phyloP scores from a whole-genome alignment of 1,140 invertebrate species.

The Drosophila eugracilis region DNA sequence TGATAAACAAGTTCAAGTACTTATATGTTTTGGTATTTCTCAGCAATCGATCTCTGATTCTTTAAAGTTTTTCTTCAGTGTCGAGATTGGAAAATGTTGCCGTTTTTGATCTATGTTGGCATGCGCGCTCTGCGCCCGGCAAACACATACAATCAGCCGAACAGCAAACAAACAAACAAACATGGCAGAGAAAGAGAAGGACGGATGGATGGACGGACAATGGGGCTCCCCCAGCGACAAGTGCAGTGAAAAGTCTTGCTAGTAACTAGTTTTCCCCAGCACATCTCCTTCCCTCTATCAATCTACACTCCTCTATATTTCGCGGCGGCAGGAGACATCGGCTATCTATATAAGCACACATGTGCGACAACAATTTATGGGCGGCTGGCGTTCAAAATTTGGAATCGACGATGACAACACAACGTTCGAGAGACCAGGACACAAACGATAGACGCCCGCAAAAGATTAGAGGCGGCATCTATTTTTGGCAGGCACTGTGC shows the following conservation, averaged over 20 bases:
- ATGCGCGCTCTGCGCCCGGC: slow-evolving; percentile 68
- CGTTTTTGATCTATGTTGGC: slow-evolving; percentile 80
- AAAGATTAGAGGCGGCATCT: slow-evolving; percentile 46
- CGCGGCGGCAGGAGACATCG: slow-evolving; percentile 32
- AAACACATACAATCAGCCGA: slow-evolving; percentile 37
- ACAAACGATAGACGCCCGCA: slow-evolving; percentile 23
- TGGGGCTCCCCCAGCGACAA: slow-evolving; percentile 58
- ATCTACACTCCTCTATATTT: not conserved
- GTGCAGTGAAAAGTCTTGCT: slow-evolving; percentile 74
- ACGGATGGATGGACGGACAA: slow-evolving; percentile 43
- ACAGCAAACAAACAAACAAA: slow-evolving; percentile 20
- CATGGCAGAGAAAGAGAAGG: slow-evolving; percentile 22
- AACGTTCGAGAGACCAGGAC: slow-evolving; percentile 13
- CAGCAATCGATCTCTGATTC: too few species aligned
- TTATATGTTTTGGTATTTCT: too few species aligned
- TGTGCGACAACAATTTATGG: slow-evolving; percentile 70
- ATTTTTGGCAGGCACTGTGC: slow-evolving; percentile 45
- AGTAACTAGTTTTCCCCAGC: slow-evolving; percentile 65
- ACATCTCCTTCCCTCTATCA: slow-evolving; percentile 7
- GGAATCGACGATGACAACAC: slow-evolving; percentile 56
- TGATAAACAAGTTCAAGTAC: too few species aligned
- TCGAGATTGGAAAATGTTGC: slow-evolving; percentile 68
- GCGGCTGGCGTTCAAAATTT: slow-evolving; percentile 68
- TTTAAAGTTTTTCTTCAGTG: not conserved
- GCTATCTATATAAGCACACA: slow-evolving; percentile 31